A percentile compares a stretch with the other conserved stretches of the same genome.
These are phyloP conservation scores for Lycaon pictus DNA, from an alignment of 2,113 vertebrate species.

Conservation along the genomic window DNA sequence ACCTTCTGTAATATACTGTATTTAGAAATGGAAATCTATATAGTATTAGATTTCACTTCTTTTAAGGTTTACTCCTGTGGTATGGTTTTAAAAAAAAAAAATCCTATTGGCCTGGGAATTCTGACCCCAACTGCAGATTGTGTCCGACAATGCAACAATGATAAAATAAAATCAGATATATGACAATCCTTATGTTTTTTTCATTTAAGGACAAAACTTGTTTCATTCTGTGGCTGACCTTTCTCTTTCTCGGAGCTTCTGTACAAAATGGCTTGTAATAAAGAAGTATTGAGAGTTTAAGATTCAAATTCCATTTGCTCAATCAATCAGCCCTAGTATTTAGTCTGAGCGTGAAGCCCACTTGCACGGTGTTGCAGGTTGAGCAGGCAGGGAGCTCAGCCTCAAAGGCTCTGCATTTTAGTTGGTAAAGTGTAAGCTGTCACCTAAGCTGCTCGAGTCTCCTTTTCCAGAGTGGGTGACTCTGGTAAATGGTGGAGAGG, in stretches of 20 bases:
- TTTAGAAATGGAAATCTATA: slow-evolving; percentile 87
- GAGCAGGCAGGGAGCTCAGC: background rate
- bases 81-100: slow-evolving; percentile 51
- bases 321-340: accelerated
- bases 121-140: slow-evolving; percentile 46
- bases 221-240: background rate
- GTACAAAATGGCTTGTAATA: background rate
- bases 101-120: slow-evolving; percentile 51
- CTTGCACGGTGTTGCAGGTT: too few relatives aligned
- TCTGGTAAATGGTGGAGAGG: background rate
- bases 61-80: slow-evolving; percentile 85
- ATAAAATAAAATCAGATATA: slow-evolving; percentile 70
- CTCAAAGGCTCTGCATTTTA: background rate
- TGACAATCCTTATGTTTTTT: slow-evolving; percentile 5
- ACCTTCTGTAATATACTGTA: slow-evolving; percentile 89
- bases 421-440: background rate
- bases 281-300: background rate
- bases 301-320: background rate
- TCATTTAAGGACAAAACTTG: background rate
- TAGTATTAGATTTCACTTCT: slow-evolving; percentile 83
- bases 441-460: background rate
- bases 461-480: background rate
- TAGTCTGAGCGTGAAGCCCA: background rate
- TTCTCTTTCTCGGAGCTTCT: background rate
- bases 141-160: background rate